Evolutionary conservation across 2,113 vertebrate species (phyloP).

Genomic region (Rhabdornis inornatus): DNA sequence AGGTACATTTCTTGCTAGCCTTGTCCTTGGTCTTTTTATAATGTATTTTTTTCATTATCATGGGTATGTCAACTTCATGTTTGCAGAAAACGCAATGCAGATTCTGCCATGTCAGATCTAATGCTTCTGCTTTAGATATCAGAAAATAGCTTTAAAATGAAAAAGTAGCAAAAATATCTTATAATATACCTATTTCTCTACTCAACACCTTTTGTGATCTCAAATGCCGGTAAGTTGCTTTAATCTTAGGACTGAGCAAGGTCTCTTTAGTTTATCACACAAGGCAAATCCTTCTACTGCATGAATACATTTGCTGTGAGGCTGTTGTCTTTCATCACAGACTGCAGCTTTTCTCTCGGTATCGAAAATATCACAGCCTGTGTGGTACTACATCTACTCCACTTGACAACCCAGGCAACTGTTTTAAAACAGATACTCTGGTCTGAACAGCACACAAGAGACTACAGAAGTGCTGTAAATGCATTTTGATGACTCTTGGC

Average conservation of each 20-base stretch:
- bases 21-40: neutral
- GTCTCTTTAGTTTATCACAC: neutral
- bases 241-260: neutral
- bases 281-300: neutral
- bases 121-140: neutral
- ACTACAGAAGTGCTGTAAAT: neutral
- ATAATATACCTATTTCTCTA: neutral
- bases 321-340: neutral
- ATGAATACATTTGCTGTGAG: neutral
- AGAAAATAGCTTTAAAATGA: neutral
- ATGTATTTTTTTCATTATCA: neutral
- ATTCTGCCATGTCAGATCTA: neutral
- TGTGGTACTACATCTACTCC: neutral
- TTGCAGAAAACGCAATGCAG: neutral
- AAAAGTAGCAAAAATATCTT: neutral
- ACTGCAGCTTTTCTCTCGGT: neutral
- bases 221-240: neutral
- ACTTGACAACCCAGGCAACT: neutral
- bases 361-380: neutral
- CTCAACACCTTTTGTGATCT: neutral
- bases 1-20: neutral
- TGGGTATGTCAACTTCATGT: neutral
- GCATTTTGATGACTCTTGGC: conserved; percentile 28
- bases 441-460: neutral
- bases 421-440: neutral